phyloP scores from a whole-genome alignment of 2,797 vertebrate species.

The Octomys mimax region DNA sequence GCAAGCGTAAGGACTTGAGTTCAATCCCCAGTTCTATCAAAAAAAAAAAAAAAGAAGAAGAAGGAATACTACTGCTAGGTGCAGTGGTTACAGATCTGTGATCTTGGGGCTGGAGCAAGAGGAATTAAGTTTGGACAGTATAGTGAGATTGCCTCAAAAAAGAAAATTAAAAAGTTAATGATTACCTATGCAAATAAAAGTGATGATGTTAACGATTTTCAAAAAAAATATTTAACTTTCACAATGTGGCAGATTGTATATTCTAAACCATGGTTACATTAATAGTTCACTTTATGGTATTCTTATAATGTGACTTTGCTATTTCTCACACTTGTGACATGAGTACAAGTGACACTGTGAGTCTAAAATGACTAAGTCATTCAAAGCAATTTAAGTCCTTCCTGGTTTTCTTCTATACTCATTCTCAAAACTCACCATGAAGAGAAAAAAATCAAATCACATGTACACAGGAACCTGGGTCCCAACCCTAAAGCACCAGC shows the following conservation, averaged over 20 bases:
- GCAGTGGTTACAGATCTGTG: too few species aligned
- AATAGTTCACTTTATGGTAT: not conserved
- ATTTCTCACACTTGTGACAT: not conserved
- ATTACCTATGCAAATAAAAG: too few species aligned
- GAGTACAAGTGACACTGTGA: not conserved
- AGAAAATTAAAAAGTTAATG: too few species aligned
- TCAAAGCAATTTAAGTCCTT: not conserved
- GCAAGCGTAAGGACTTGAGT: too few species aligned
- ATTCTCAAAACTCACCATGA: not conserved
- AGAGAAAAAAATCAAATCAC: slow-evolving; percentile 2
- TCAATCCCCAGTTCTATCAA: too few species aligned
- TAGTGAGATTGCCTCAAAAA: too few species aligned
- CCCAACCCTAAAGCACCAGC: not conserved
- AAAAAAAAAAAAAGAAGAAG: too few species aligned
- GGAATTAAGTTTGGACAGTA: too few species aligned
- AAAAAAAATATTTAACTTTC: not conserved
- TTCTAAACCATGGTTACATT: not conserved
- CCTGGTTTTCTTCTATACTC: not conserved
- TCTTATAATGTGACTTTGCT: not conserved
- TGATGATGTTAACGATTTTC: too few species aligned
- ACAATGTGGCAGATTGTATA: not conserved
- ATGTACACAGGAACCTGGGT: not conserved
- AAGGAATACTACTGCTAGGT: too few species aligned
- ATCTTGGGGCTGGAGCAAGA: too few species aligned
- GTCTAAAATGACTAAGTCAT: not conserved